Evolutionary conservation across 2,113 vertebrate genomes (phyloP), one percentile per base, ranked within the genome.

Genomic region (Butorides virescens): DNA sequence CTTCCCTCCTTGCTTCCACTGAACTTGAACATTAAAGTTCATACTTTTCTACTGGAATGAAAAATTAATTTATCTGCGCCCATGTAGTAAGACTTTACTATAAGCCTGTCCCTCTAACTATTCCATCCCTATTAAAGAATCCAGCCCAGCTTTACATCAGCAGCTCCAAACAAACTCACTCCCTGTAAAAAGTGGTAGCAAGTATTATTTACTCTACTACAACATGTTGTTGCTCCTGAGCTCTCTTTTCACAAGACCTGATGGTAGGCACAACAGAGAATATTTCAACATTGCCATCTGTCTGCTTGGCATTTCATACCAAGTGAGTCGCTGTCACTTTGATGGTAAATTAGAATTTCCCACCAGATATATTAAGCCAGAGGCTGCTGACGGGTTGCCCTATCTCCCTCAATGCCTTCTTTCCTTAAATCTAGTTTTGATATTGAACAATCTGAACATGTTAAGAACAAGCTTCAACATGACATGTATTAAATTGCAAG

Each of bases 201-300:
- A 86, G 42, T 66, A 94, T 87, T 96, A 92, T 95, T 96, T 97
- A 95, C 95, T 92, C 71, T 77, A 22, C 81, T 82, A 26, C 86
- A 95, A 82, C 76, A 95, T 95, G 88, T 90, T 96, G 92, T 92
- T 95, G 85, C 95, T 96, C 87, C 91, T 47, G 50, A 95, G 78
- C 44, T 96, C 88, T 92, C 91, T 88, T 92, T 95, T 96, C 77
- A 79, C 94, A 93, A 95, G 95, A 96, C 95, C 96, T 93, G 90
- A 92, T 83, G 95, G 79, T 79, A 97, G 96, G 93, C 96, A 96
- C 88, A 97, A 95, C 95, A 97, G 77, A 96, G 91, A 91, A 27
- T 59, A 96, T 93, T 97, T 91, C 95, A 88, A 77, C 95, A 94
- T 86, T 93, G 74, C 96, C 97, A 97, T 97, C 95, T 97, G 97